Conservation (phyloP, 2,113 vertebrate species). For the Semnopithecus entellus region DNA sequence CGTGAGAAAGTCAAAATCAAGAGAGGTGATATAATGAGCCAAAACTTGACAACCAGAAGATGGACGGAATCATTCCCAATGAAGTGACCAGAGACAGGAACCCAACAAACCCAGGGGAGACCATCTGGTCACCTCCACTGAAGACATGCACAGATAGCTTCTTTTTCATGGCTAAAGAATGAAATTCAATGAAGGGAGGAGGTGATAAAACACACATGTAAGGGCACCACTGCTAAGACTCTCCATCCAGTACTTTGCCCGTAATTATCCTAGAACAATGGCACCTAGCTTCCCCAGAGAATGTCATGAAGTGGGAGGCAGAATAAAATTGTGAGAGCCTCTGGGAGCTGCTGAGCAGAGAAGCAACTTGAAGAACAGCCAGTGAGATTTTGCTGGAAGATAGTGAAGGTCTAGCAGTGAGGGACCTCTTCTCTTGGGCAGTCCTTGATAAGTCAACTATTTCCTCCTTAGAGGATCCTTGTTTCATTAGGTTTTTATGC, state of each 20-base stretch:
- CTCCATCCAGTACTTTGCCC: fast-evolving
- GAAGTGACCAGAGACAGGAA: background rate
- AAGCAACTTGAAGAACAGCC: background rate
- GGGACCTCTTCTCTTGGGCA: background rate
- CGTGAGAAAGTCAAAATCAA: background rate
- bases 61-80: background rate
- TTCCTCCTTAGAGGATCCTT: background rate
- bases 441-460: background rate
- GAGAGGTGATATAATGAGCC: background rate
- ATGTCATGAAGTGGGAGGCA: background rate
- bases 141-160: background rate
- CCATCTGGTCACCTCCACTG: background rate
- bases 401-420: background rate
- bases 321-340: background rate
- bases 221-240: background rate
- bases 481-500: background rate
- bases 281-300: background rate
- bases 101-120: background rate
- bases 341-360: background rate
- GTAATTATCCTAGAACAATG: background rate
- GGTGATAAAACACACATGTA: background rate
- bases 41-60: background rate
- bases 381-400: background rate
- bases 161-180: background rate
- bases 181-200: background rate